Base-by-base conservation (phyloP, 2,113 vertebrate genomes). In the Pardalotus punctatus region DNA sequence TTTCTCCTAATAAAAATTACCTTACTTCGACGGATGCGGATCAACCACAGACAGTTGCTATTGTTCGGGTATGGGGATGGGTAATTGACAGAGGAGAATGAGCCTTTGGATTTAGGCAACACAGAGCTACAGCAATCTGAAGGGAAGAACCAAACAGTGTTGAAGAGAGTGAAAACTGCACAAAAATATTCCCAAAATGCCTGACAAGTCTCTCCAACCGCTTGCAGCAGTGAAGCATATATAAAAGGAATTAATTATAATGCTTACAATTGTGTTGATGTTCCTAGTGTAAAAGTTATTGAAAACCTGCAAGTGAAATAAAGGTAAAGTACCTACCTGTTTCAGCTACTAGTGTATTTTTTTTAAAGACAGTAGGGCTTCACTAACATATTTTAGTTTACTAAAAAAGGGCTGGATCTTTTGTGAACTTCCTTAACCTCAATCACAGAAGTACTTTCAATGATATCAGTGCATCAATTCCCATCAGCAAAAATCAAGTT, bases 71-170 rank as follows among this genome's bases (percentile, higher is more conserved):
- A 97, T 27, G 86, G 71, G 23, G 71, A 94, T 45, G 97, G 96
- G 70, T 97, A 91, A 72, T 94, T 95, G 62, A 76, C 35, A 51
- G 96, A 97, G 35, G 80, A 96, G 88, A 98, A 96, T 0, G 58
- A 96, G 33, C 96, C 97, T 65, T 70, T 93, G 88, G 88, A 35
- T 72, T 90, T 94, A 71, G 81, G 76, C 58, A 98, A 48, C 60
- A 98, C 95, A 36, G 58, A 94, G 51, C 97, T 97, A 56, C 97
- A 97, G 65, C 64, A 73, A 51, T 97, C 97, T 98, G 92, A 80
- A 73, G 51, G 67, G 80, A 84, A 95, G 84, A 94, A 94, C 20
- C 74, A 90, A 81, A 86, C 10, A 87, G 27, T 8, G 2, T 64
- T 94, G 60, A 93, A 73, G 43, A 87, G 69, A 86, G 85, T 23